Evolutionary conservation across 2,888 invertebrate genomes (phyloP).

Genomic region (Hoplodrina blanda): DNA sequence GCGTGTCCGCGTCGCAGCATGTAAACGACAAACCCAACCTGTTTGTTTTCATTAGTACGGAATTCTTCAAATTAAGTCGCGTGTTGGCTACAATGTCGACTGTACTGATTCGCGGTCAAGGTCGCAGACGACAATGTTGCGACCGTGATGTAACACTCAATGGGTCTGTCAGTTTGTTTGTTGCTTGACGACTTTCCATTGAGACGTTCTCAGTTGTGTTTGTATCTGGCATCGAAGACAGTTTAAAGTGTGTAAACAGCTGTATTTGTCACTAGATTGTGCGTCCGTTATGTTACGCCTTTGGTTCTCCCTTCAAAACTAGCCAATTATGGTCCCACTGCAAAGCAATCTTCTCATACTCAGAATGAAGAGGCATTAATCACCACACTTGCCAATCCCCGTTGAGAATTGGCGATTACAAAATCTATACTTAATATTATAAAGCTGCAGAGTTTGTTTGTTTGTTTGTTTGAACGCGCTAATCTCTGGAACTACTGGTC

Average conservation of each 20-base stretch:
- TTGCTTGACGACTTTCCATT: constrained; percentile 31
- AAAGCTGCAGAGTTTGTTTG: too few relatives aligned
- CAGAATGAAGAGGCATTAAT: too few relatives aligned
- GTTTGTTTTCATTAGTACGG: constrained; percentile 68
- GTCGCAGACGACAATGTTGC: constrained; percentile 57
- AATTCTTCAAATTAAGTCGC: constrained; percentile 68
- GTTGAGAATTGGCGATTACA: too few relatives aligned
- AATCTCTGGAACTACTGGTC: too few relatives aligned
- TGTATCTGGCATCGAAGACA: constrained; percentile 19
- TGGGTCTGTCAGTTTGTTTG: constrained; percentile 28
- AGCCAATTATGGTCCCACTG: too few relatives aligned
- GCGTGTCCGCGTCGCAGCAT: constrained; percentile 44
- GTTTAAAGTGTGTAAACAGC: neutral
- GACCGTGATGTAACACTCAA: constrained; percentile 52
- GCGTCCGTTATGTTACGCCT: too few relatives aligned
- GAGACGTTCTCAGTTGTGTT: constrained; percentile 19
- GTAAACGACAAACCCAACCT: constrained; percentile 43
- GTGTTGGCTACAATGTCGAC: constrained; percentile 57
- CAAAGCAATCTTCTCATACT: too few relatives aligned
- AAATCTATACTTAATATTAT: too few relatives aligned
- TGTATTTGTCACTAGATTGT: too few relatives aligned
- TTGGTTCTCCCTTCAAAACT: too few relatives aligned
- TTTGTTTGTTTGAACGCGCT: too few relatives aligned
- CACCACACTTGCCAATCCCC: too few relatives aligned
- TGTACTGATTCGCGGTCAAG: constrained; percentile 60